Percentiles rank a stretch among this genome's conserved stretches.
phyloP scores from a whole-genome alignment of 2,797 vertebrate genomes.

The Hydrocynus forskahlii region DNA sequence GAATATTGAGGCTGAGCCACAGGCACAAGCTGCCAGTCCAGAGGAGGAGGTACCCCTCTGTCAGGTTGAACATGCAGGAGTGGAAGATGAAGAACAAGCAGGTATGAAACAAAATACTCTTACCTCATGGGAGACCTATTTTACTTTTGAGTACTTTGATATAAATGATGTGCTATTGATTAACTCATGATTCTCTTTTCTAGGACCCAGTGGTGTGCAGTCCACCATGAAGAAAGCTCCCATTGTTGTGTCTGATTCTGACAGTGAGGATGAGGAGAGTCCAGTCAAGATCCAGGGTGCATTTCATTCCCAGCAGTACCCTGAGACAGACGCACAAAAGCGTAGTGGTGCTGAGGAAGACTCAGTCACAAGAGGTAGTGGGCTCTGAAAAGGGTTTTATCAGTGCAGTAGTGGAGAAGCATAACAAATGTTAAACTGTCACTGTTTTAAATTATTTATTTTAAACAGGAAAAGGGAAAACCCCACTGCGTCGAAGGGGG shows the following conservation, averaged over 20 bases:
- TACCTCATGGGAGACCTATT: not conserved
- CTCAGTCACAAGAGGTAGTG: conserved; percentile 21
- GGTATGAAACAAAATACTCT: conserved; percentile 70
- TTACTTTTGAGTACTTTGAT: not conserved
- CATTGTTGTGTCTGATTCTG: conserved; percentile 90
- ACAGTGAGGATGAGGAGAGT: conserved; percentile 94
- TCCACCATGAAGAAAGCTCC: conserved; percentile 81
- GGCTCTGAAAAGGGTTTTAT: not conserved
- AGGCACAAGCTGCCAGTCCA: conserved; percentile 63
- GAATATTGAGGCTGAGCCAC: conserved; percentile 78
- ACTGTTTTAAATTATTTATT: not conserved
- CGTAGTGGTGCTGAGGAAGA: conserved; percentile 70
- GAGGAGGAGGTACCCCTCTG: conserved; percentile 70
- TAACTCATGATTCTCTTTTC: conserved; percentile 4
- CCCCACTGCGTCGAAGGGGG: conserved; percentile 85
- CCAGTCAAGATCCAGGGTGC: conserved; percentile 63
- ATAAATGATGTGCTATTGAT: not conserved
- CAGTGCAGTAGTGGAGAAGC: not conserved
- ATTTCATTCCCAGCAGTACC: conserved; percentile 68
- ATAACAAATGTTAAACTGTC: conserved; percentile 1
- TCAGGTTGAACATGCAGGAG: conserved; percentile 70
- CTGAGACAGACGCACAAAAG: conserved; percentile 68
- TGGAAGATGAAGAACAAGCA: conserved; percentile 94
- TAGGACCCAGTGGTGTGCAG: conserved; percentile 93
- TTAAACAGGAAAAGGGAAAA: conserved; percentile 91